These are phyloP conservation scores for Drosophila repleta DNA, from an alignment of 1,140 invertebrate species.

Conservation along the genomic window DNA sequence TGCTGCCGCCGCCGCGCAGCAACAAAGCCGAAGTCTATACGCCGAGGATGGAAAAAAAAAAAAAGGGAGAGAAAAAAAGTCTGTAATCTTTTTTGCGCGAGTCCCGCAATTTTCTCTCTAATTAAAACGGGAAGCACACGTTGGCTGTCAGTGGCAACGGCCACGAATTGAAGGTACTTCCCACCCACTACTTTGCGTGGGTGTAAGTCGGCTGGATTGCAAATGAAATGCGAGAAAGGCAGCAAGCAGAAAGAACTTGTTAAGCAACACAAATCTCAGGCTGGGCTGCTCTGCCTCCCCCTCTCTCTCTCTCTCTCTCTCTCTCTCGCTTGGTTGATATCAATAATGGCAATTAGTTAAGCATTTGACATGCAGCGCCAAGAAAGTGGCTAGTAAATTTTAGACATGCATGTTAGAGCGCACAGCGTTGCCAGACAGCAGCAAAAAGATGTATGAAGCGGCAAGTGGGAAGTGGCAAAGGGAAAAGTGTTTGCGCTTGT, in stretches of 20 bases:
- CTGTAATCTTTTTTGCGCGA: conserved; percentile 59
- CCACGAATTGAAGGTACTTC: too few relatives aligned
- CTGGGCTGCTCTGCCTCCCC: not conserved
- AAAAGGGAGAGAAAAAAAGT: conserved; percentile 54
- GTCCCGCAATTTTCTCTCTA: conserved; percentile 43
- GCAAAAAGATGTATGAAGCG: not conserved
- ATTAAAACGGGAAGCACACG: conserved; percentile 53
- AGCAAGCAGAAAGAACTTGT: not conserved
- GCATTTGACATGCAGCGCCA: conserved; percentile 9
- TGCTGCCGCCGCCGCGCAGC: conserved; percentile 29
- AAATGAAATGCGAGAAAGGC: conserved; percentile 2
- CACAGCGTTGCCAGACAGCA: conserved; percentile 31
- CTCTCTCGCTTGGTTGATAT: not conserved
- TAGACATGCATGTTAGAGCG: conserved; percentile 7
- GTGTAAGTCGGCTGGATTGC: not conserved
- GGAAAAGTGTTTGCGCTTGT: conserved; percentile 39
- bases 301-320: not conserved
- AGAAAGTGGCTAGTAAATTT: not conserved
- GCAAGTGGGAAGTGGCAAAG: not conserved
- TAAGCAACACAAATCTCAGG: conserved; percentile 1
- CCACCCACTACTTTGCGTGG: too few relatives aligned
- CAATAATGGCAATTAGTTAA: conserved; percentile 16
- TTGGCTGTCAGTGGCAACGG: conserved; percentile 34
- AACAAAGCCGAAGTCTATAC: conserved; percentile 38
- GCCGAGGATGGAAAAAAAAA: conserved; percentile 14